These are phyloP conservation scores for Amia ocellicauda DNA, from an alignment of 2,113 vertebrate species.

Conservation along the genomic window DNA sequence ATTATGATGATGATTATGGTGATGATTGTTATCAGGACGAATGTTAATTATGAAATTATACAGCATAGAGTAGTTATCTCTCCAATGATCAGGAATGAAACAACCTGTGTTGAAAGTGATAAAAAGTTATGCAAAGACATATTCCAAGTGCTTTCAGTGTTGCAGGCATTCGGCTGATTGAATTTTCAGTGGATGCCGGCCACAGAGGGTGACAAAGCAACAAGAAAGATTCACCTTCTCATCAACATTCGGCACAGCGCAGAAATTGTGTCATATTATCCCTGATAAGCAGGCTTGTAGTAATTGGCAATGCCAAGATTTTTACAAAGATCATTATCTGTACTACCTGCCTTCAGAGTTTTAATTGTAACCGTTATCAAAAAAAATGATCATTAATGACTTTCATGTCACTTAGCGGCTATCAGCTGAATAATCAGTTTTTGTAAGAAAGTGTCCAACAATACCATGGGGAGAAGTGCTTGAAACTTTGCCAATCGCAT, in stretches of 20 bases:
- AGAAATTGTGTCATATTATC: slow-evolving; percentile 42
- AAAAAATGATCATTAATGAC: slow-evolving; percentile 45
- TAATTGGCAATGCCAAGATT: slow-evolving; percentile 62
- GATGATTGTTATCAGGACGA: no score
- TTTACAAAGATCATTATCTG: slow-evolving; percentile 48
- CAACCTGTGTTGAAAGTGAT: no score
- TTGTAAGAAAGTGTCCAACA: slow-evolving; percentile 40
- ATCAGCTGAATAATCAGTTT: slow-evolving; percentile 49
- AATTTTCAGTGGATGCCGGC: neutral
- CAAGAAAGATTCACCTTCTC: slow-evolving; percentile 44
- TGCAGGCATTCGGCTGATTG: neutral
- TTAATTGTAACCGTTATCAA: slow-evolving; percentile 48
- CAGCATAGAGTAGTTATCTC: no score
- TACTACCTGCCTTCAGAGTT: slow-evolving; percentile 39
- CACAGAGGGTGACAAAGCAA: slow-evolving; percentile 43
- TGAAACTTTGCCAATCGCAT: slow-evolving; percentile 1
- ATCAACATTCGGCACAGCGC: slow-evolving; percentile 46
- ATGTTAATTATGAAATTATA: no score
- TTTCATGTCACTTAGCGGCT: slow-evolving; percentile 39
- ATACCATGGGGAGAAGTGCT: slow-evolving; percentile 12
- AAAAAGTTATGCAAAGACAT: no score
- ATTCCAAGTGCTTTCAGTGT: neutral
- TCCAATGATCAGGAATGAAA: no score
- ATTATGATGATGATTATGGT: no score
- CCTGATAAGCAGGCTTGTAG: slow-evolving; percentile 49